Evolutionary conservation across 1,140 invertebrate genomes (phyloP), one percentile per base, ranked within the genome.

Genomic region (Drosophila ficusphila): DNA sequence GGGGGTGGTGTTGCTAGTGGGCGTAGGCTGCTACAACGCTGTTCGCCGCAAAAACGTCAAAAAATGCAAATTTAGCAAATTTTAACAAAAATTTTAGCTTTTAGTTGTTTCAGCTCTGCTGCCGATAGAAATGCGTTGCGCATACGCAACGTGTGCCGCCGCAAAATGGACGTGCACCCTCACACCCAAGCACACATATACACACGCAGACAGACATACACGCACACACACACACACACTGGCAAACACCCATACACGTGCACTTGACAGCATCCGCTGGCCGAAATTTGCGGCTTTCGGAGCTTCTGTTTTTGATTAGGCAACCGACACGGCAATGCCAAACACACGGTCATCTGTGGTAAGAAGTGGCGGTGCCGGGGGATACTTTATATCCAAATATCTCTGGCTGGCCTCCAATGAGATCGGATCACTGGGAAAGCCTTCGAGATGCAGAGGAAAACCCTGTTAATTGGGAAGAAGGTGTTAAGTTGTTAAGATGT

Each of bases 21-120:
- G 2, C 7, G 9, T 46, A 39, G 69, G 49, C 51, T 69, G 68
- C 67, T 47, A 49, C 56, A 42, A 53, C 31, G 39, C 47, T 27
- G 9, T 39, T 36, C 9, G 18, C 33, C 38, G 41, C 54, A 76
- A 58, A 68, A 82, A 88, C 77, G 77, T 70, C 82, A 86, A 77
- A 86, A 86, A 88, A 86, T 86, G 82, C 82, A 86, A 86, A 86
- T 86, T 86, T 86, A 75, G 82, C 82, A 88, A 81, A 76, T 86
- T 88, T 88, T 81, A 82, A 71, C 68, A 57, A 73, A 74, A 86
- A 79, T 77, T 74, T 69, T 85, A 70, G 69, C 76, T 86, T 82
- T 86, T 86, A 86, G 82, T 86, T 88, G 76, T 81, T 83, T 82
- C 53, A 77, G 51, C 42, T 48, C 42, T 27, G 53, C 18, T 25